Conservation (phyloP, 1,140 invertebrate genomes). For the Drosophila nannoptera region DNA sequence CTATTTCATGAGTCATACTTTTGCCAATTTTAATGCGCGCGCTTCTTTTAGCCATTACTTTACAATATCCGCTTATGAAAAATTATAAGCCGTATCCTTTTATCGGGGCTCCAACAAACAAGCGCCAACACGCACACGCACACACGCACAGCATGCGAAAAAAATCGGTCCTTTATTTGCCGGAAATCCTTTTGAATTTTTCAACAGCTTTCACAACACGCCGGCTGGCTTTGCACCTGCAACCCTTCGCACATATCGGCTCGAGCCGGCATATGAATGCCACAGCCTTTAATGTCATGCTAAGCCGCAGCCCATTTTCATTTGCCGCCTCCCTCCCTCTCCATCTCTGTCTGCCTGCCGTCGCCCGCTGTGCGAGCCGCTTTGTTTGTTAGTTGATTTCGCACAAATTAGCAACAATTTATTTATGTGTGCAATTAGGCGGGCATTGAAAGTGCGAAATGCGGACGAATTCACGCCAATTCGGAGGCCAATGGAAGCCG, state of each 20-base stretch:
- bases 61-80: constrained; percentile 5
- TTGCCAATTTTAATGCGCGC: neutral
- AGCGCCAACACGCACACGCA: neutral
- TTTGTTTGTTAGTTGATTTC: constrained; percentile 45
- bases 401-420: constrained; percentile 71
- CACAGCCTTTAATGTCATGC: constrained; percentile 38
- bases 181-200: constrained; percentile 24
- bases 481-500: constrained; percentile 7
- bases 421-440: constrained; percentile 67
- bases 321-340: constrained; percentile 1
- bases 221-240: constrained; percentile 5
- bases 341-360: neutral
- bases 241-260: constrained; percentile 28
- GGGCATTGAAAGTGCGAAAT: constrained; percentile 42
- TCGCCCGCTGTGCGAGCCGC: constrained; percentile 21
- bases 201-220: constrained; percentile 20
- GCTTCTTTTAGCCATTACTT: constrained; percentile 5
- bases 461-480: constrained; percentile 25
- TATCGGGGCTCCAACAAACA: neutral
- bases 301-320: constrained; percentile 43
- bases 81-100: constrained; percentile 11
- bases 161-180: constrained; percentile 2
- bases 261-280: constrained; percentile 4
- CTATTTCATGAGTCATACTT: constrained; percentile 3
- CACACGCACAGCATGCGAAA: neutral